Evolutionary conservation across 2,888 invertebrate genomes (phyloP).

Genomic region (Plemyria rubiginata): DNA sequence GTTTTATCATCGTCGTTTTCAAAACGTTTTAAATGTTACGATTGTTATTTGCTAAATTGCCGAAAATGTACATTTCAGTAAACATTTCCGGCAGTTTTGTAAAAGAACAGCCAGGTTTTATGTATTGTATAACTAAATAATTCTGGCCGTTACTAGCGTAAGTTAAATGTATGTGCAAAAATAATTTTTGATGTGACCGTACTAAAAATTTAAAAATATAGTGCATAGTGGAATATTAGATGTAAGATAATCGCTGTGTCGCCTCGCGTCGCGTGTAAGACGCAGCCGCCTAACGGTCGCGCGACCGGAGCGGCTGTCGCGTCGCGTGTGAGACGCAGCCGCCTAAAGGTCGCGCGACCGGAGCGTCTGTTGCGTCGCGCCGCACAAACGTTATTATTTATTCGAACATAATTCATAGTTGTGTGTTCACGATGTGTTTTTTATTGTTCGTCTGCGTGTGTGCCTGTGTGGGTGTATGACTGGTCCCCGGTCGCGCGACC

Average conservation of each 20-base stretch:
- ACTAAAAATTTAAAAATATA: constrained; percentile 52
- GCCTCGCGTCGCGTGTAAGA: constrained; percentile 38
- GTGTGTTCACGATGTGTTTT: constrained; percentile 54
- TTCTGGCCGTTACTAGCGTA: constrained; percentile 58
- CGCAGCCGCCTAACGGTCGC: constrained; percentile 6
- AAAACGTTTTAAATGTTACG: constrained; percentile 14
- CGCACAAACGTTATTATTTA: constrained; percentile 42
- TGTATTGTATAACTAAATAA: constrained; percentile 32
- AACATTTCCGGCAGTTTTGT: constrained; percentile 20
- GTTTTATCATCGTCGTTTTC: constrained; percentile 3
- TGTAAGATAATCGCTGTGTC: constrained; percentile 38
- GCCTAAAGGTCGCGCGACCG: not conserved
- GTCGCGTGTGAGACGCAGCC: constrained; percentile 23
- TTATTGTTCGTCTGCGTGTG: constrained; percentile 45
- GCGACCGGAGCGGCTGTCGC: constrained; percentile 20
- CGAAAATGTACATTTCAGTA: not conserved
- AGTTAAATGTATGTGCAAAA: constrained; percentile 59
- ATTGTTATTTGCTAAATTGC: constrained; percentile 19
- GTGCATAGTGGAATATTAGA: constrained; percentile 44
- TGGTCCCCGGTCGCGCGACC: constrained; percentile 1
- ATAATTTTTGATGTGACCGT: constrained; percentile 66
- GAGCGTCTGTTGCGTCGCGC: constrained; percentile 18
- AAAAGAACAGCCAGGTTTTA: constrained; percentile 23
- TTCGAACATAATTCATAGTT: constrained; percentile 52
- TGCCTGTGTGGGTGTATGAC: constrained; percentile 37